These are phyloP conservation scores for Papilio helenus DNA, from an alignment of 1,140 invertebrate species.

Conservation along the genomic window DNA sequence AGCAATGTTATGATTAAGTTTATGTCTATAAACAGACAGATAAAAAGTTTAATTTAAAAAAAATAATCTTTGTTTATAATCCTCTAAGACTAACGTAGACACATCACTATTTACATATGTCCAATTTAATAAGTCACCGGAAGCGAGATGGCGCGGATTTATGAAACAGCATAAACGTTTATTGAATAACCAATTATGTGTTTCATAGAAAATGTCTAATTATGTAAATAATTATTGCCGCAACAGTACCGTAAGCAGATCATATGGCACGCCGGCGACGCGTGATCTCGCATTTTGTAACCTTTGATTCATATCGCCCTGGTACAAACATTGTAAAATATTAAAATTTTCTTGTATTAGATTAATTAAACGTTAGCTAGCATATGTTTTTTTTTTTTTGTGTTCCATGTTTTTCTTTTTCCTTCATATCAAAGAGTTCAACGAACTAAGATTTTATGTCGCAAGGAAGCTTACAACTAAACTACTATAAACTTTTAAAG, in stretches of 20 bases:
- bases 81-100: not conserved
- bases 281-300: constrained; percentile 28
- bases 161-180: constrained; percentile 64
- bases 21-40: no score
- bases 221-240: constrained; percentile 47
- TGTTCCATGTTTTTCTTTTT: not conserved
- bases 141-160: constrained; percentile 59
- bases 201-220: constrained; percentile 51
- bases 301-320: not conserved
- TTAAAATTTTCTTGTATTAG: not conserved
- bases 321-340: not conserved
- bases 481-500: no score
- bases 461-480: not conserved
- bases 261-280: constrained; percentile 39
- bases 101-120: constrained; percentile 19
- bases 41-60: no score
- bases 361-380: not conserved
- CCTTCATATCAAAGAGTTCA: constrained; percentile 12
- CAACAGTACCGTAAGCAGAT: constrained; percentile 43
- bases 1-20: no score
- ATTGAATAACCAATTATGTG: constrained; percentile 58
- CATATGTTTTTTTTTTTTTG: not conserved
- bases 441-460: constrained; percentile 3
- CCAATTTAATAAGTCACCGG: constrained; percentile 60
- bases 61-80: not conserved